Conservation (phyloP, 1,140 invertebrate genomes). For the Mya arenaria region DNA sequence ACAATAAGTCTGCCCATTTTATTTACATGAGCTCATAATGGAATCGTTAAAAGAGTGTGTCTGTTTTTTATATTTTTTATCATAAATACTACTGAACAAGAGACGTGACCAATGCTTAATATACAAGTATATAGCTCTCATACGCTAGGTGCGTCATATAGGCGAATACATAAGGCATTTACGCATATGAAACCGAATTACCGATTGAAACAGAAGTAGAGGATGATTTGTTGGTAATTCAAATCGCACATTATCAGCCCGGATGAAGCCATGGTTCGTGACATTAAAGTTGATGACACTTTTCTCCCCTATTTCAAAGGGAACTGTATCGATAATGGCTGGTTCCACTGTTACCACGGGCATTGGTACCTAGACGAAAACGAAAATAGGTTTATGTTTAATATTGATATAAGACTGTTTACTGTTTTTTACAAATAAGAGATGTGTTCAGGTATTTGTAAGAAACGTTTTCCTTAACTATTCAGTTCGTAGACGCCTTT, state of each 20-base stretch:
- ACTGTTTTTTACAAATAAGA: not conserved
- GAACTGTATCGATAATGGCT: slow-evolving; percentile 45
- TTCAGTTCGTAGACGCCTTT: no score
- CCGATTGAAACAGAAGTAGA: slow-evolving; percentile 45
- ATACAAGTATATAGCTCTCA: slow-evolving; percentile 1
- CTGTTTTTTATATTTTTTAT: no score
- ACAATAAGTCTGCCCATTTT: no score
- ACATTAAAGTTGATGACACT: slow-evolving; percentile 51
- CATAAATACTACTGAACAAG: no score
- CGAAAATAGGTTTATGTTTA: not conserved
- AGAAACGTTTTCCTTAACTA: not conserved
- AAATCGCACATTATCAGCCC: slow-evolving; percentile 62
- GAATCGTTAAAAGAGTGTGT: no score
- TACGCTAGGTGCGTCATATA: slow-evolving; percentile 29
- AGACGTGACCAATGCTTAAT: no score
- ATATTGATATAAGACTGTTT: not conserved
- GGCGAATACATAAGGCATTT: slow-evolving; percentile 55
- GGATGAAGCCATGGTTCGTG: slow-evolving; percentile 65
- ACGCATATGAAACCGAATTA: not conserved
- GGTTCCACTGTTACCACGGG: slow-evolving; percentile 50
- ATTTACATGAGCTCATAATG: no score
- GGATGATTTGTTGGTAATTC: slow-evolving; percentile 57
- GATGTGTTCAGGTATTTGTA: not conserved
- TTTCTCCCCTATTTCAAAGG: slow-evolving; percentile 43
- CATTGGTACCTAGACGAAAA: slow-evolving; percentile 48